Conservation (phyloP, 2,797 vertebrate genomes). For the Phylloscopus collybita region DNA sequence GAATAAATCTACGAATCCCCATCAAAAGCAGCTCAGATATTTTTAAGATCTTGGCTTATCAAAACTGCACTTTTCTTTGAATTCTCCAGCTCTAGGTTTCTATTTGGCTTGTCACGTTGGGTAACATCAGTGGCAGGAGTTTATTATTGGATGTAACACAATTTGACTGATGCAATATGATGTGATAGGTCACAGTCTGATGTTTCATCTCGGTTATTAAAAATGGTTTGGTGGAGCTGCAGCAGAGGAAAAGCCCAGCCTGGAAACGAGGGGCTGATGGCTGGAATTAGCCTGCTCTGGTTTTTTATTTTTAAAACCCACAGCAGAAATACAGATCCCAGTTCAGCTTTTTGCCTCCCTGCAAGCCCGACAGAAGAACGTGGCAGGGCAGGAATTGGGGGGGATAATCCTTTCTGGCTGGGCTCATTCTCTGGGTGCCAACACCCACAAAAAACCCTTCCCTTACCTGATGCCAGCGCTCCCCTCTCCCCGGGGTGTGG, state of each 20-base stretch:
- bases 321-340: not conserved
- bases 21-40: slow-evolving; percentile 41
- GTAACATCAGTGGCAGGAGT: slow-evolving; percentile 52
- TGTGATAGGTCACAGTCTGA: slow-evolving; percentile 64
- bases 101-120: slow-evolving; percentile 58
- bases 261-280: not conserved
- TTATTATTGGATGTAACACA: slow-evolving; percentile 49
- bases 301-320: not conserved
- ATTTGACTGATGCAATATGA: slow-evolving; percentile 64
- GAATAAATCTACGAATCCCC: slow-evolving; percentile 14
- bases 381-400: not conserved
- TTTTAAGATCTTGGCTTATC: slow-evolving; percentile 49
- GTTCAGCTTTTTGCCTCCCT: not conserved
- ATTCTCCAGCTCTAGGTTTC: slow-evolving; percentile 41
- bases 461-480: not conserved
- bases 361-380: not conserved
- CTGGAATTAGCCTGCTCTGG: not conserved
- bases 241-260: not conserved
- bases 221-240: slow-evolving; percentile 26
- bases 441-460: rapidly evolving
- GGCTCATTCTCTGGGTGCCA: not conserved
- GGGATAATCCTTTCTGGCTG: not conserved
- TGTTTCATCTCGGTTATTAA: slow-evolving; percentile 45
- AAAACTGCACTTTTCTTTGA: slow-evolving; percentile 49
- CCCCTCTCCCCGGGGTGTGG: rapidly evolving